Conservation (phyloP, 2,113 vertebrate species). For the Alaudala cheleensis region DNA sequence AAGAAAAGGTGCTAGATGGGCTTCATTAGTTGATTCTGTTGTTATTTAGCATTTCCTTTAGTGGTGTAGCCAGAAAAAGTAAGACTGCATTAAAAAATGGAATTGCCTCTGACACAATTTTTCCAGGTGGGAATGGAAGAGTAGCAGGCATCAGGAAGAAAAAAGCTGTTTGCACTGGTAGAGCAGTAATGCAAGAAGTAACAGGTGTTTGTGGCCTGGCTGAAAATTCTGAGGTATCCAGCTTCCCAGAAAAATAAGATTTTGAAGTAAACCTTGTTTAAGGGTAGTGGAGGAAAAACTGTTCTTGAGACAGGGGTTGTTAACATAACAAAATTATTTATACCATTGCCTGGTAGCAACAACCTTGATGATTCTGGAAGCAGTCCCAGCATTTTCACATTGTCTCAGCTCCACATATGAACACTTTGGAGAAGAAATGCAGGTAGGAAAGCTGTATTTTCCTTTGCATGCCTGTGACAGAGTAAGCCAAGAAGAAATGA, state of each 20-base stretch:
- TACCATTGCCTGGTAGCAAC: neutral
- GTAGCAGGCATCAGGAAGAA: neutral
- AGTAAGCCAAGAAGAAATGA: neutral
- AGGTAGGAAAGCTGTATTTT: neutral
- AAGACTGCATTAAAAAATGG: neutral
- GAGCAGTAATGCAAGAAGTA: neutral
- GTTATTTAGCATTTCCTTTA: neutral
- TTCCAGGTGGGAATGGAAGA: neutral
- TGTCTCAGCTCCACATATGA: fast-evolving
- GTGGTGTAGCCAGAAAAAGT: neutral
- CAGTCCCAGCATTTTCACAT: fast-evolving
- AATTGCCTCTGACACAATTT: neutral
- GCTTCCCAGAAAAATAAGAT: neutral
- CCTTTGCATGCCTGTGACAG: neutral
- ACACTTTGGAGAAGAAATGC: neutral
- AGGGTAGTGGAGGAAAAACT: neutral
- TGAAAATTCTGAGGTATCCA: neutral
- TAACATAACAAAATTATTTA: neutral
- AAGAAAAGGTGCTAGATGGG: fast-evolving
- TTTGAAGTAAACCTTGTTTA: neutral
- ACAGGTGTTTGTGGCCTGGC: neutral
- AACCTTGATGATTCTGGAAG: neutral
- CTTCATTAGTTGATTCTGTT: neutral
- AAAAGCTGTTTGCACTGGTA: neutral
- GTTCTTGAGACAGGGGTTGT: neutral